Evolutionary conservation across 1,140 invertebrate genomes (phyloP).

Genomic region (Galleria mellonella): DNA sequence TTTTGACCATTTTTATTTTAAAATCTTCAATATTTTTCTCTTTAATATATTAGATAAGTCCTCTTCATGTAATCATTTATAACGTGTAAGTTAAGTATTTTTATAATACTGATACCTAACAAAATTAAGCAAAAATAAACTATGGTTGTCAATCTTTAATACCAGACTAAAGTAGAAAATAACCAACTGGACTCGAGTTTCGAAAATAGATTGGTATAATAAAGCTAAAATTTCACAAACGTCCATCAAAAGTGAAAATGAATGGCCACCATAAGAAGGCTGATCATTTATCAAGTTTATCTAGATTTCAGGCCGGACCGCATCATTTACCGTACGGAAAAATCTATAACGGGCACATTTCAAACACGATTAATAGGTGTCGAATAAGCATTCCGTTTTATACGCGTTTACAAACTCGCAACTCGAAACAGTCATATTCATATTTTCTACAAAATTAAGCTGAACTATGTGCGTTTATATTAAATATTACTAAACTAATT

Average conservation of each 20-base stretch:
- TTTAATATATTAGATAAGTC: too few relatives aligned
- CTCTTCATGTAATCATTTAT: too few relatives aligned
- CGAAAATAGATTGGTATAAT: not conserved
- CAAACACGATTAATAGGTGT: conserved; percentile 19
- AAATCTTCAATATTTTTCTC: too few relatives aligned
- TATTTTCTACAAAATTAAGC: too few relatives aligned
- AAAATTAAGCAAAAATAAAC: not conserved
- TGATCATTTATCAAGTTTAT: conserved; percentile 42
- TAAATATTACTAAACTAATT: too few relatives aligned
- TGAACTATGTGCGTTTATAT: too few relatives aligned
- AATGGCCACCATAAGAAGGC: conserved; percentile 22
- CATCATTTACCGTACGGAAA: conserved; percentile 30
- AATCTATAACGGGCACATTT: conserved; percentile 30
- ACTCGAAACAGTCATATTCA: too few relatives aligned
- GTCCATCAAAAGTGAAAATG: conserved; percentile 24
- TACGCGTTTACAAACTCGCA: too few relatives aligned
- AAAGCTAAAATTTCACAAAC: conserved; percentile 11
- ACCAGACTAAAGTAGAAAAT: conserved; percentile 10
- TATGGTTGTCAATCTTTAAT: conserved; percentile 9
- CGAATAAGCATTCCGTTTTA: conserved; percentile 1
- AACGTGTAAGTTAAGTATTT: too few relatives aligned
- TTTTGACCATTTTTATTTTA: too few relatives aligned
- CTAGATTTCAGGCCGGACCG: conserved; percentile 30
- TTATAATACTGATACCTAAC: not conserved
- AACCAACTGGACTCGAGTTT: conserved; percentile 6